phyloP scores from a whole-genome alignment of 2,888 invertebrate species.

The Ochropacha duplaris region DNA sequence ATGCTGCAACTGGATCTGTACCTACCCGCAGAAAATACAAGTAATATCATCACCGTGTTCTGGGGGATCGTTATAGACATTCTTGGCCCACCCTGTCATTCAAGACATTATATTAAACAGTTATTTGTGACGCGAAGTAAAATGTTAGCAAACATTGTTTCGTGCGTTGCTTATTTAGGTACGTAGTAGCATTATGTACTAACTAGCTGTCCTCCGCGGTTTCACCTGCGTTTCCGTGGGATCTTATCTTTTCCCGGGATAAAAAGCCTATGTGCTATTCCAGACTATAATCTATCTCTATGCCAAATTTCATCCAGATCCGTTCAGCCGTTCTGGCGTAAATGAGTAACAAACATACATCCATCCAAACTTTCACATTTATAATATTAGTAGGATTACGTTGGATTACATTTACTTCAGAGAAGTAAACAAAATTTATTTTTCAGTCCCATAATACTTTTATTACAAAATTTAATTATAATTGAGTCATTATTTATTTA shows the following conservation, averaged over 20 bases:
- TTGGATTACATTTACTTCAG: not conserved
- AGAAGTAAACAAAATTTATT: not conserved
- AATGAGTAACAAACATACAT: too few relatives aligned
- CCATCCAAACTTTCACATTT: too few relatives aligned
- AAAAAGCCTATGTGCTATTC: too few relatives aligned
- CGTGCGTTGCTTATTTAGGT: not conserved
- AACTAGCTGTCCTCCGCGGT: too few relatives aligned
- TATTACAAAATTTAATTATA: too few relatives aligned
- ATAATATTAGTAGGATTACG: too few relatives aligned
- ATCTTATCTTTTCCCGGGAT: too few relatives aligned
- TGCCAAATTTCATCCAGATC: too few relatives aligned
- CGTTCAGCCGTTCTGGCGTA: too few relatives aligned
- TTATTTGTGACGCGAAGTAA: not conserved
- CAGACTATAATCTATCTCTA: too few relatives aligned
- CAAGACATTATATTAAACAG: not conserved
- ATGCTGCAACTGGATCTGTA: conserved; percentile 4
- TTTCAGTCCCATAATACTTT: not conserved
- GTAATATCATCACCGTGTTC: conserved; percentile 1
- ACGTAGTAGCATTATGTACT: not conserved
- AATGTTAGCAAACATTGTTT: not conserved
- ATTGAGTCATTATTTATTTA: too few relatives aligned
- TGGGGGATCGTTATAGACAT: not conserved
- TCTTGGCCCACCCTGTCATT: not conserved
- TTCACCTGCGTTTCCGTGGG: too few relatives aligned
- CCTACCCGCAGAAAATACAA: conserved; percentile 4